These are phyloP conservation scores for Dusona sp. DNA, from an alignment of 2,888 invertebrate species.

Conservation along the genomic window DNA sequence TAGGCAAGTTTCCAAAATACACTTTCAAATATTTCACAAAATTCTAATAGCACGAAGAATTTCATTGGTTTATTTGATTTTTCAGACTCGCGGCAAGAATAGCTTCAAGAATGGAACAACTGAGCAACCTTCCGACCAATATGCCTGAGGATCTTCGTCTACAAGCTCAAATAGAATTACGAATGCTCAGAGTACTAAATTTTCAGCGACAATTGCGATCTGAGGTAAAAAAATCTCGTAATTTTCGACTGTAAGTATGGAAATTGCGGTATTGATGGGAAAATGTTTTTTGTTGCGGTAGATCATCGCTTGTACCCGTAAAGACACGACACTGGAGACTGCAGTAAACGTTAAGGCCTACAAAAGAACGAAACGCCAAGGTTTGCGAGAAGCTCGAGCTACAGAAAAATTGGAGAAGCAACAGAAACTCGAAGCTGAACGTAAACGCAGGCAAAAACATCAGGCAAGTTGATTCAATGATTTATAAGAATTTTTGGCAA, in stretches of 20 bases:
- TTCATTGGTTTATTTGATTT: not conserved
- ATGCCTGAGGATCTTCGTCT: constrained; percentile 96
- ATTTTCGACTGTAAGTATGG: not conserved
- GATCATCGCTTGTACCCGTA: constrained; percentile 93
- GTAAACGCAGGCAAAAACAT: constrained; percentile 98
- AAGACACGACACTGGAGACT: constrained; percentile 98
- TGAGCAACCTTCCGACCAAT: constrained; percentile 94
- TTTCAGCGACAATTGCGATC: constrained; percentile 97
- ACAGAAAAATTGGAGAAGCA: constrained; percentile 99
- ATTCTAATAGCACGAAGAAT: not conserved
- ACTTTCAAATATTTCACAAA: not conserved
- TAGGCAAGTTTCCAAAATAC: constrained; percentile 86
- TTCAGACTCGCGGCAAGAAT: constrained; percentile 94
- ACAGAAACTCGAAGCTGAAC: constrained; percentile 98
- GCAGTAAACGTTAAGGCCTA: constrained; percentile 99
- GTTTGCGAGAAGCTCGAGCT: constrained; percentile 97
- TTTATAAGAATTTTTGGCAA: not conserved
- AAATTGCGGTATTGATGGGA: not conserved
- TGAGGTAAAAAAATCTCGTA: constrained; percentile 87
- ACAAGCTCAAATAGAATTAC: constrained; percentile 97
- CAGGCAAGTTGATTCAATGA: constrained; percentile 86
- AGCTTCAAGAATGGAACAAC: constrained; percentile 95
- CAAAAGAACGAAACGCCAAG: constrained; percentile 98
- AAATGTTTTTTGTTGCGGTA: constrained; percentile 73
- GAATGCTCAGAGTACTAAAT: constrained; percentile 97